Percentiles rank a stretch among this genome's conserved stretches.
Conservation (phyloP, 1,140 invertebrate species). For the Phortica variegata region DNA sequence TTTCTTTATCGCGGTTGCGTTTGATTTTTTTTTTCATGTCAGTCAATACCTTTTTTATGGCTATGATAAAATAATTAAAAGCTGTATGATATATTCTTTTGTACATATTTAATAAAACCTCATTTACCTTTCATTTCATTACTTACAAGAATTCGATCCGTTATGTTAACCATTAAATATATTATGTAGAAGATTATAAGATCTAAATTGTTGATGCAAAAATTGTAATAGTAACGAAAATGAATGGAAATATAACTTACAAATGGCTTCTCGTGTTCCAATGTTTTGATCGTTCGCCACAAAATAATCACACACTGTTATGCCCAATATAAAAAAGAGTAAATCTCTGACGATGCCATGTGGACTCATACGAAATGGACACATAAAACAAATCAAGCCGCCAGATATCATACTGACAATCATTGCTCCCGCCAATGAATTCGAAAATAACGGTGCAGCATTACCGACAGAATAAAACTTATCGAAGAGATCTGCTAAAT, state of each 20-base stretch:
- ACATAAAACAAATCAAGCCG: conserved; percentile 17
- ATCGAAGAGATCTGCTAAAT: conserved; percentile 74
- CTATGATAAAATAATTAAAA: too few relatives aligned
- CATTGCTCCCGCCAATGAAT: conserved; percentile 15
- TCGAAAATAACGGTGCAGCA: conserved; percentile 10
- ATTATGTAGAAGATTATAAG: conserved; percentile 6
- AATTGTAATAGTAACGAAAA: too few relatives aligned
- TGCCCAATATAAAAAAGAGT: conserved; percentile 18
- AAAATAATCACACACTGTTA: neutral
- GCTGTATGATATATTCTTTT: too few relatives aligned
- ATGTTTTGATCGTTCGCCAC: neutral
- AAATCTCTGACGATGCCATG: conserved; percentile 14
- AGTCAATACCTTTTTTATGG: too few relatives aligned
- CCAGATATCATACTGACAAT: conserved; percentile 24
- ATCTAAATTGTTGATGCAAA: too few relatives aligned
- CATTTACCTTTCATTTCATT: too few relatives aligned
- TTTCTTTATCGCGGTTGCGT: neutral
- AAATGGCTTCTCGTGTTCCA: neutral
- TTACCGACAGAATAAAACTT: conserved; percentile 22
- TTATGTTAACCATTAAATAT: conserved; percentile 13
- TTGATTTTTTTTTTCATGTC: neutral
- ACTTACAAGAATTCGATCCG: too few relatives aligned
- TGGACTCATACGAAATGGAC: conserved; percentile 15
- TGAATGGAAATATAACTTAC: conserved; percentile 3
- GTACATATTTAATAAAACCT: too few relatives aligned